Evolutionary conservation across 2,888 invertebrate genomes (phyloP).

Genomic region (Criorhina ranunculi): DNA sequence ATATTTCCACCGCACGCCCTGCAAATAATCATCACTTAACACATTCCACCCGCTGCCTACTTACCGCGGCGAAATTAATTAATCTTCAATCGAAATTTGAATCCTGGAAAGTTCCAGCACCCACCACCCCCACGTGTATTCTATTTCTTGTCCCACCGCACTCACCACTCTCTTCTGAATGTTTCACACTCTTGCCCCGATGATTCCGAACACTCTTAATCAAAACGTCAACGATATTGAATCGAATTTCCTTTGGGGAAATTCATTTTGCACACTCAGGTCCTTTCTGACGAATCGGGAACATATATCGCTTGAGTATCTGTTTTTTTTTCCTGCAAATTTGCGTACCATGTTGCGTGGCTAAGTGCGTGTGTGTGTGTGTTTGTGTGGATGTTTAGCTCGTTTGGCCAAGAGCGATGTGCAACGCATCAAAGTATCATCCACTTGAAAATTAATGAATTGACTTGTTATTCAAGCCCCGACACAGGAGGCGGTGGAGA

Average conservation of each 20-base stretch:
- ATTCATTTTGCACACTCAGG: constrained; percentile 48
- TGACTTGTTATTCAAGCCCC: constrained; percentile 75
- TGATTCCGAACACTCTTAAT: constrained; percentile 66
- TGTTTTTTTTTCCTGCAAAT: constrained; percentile 51
- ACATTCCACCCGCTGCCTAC: constrained; percentile 28
- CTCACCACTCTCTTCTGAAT: not conserved
- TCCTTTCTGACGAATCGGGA: constrained; percentile 28
- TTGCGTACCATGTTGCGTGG: constrained; percentile 40
- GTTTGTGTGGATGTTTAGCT: constrained; percentile 4
- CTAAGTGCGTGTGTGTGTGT: not conserved
- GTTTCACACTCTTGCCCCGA: constrained; percentile 29
- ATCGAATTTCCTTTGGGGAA: constrained; percentile 62
- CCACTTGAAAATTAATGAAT: constrained; percentile 75
- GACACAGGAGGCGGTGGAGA: constrained; percentile 26
- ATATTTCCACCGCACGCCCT: not conserved
- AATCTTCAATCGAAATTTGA: constrained; percentile 69
- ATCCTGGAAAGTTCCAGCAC: constrained; percentile 43
- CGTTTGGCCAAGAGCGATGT: constrained; percentile 59
- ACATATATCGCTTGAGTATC: constrained; percentile 29
- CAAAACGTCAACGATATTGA: constrained; percentile 74
- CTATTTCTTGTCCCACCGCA: constrained; percentile 1
- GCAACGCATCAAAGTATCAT: constrained; percentile 73
- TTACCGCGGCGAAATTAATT: constrained; percentile 68
- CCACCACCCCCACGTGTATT: constrained; percentile 34
- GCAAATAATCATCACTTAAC: constrained; percentile 45